Conservation (phyloP, 2,113 vertebrate species). For the Zapornia atra region DNA sequence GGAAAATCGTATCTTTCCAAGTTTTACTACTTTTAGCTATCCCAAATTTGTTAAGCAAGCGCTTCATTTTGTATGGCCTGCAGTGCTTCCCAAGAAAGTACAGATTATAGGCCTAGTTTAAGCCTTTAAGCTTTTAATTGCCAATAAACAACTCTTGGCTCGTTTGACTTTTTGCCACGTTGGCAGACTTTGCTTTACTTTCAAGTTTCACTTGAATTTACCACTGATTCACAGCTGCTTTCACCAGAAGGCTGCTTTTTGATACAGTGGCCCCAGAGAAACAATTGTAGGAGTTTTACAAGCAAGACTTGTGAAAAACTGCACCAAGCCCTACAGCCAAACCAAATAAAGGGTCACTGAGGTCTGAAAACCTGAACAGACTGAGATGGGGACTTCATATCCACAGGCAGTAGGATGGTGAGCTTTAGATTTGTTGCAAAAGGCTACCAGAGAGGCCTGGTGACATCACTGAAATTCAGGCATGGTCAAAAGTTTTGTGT, state of each 20-base stretch:
- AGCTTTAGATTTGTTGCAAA: background rate
- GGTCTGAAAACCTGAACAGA: background rate
- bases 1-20: background rate
- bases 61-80: background rate
- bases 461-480: background rate
- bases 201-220: background rate
- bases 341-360: background rate
- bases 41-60: background rate
- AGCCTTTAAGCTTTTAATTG: slow-evolving; percentile 56
- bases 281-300: background rate
- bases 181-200: background rate
- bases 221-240: background rate
- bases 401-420: background rate
- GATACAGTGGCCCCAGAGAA: background rate
- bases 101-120: slow-evolving; percentile 28
- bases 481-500: background rate
- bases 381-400: background rate
- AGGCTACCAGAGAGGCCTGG: background rate
- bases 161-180: slow-evolving; percentile 1
- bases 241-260: background rate
- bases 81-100: background rate
- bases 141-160: slow-evolving; percentile 3
- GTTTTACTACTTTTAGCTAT: background rate
- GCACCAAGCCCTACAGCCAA: background rate
- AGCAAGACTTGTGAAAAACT: background rate